Evolutionary conservation across 2,888 invertebrate species (phyloP).

Genomic region (Scaptomyza cyrtandrae): DNA sequence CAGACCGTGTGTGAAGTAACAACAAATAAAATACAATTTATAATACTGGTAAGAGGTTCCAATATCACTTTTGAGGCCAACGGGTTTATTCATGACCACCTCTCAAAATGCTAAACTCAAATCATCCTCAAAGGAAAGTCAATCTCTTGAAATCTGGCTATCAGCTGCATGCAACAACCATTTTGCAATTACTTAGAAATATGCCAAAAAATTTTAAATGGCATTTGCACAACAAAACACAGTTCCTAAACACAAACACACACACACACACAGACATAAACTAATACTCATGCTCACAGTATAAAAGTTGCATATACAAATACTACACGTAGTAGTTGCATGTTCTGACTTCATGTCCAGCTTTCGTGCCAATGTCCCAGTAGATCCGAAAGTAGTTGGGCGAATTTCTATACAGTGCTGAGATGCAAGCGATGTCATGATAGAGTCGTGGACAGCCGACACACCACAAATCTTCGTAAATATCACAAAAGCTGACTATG

Average conservation of each 20-base stretch:
- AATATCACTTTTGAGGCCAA: neutral
- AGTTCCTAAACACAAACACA: conserved; percentile 9
- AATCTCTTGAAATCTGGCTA: conserved; percentile 39
- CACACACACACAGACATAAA: conserved; percentile 8
- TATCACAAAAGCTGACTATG: conserved; percentile 14
- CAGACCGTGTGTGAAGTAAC: neutral
- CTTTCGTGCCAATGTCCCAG: conserved; percentile 49
- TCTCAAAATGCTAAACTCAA: conserved; percentile 8
- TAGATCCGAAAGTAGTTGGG: neutral
- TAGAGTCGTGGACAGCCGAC: conserved; percentile 11
- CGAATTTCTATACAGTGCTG: conserved; percentile 15
- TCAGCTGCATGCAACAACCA: conserved; percentile 26
- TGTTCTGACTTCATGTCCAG: conserved; percentile 44
- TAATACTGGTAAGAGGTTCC: neutral
- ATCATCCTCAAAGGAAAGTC: conserved; percentile 9
- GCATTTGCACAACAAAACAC: conserved; percentile 51
- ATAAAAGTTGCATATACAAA: conserved; percentile 11
- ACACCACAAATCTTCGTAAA: conserved; percentile 8
- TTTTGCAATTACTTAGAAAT: conserved; percentile 56
- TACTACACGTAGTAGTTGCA: conserved; percentile 24
- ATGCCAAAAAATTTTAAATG: conserved; percentile 68
- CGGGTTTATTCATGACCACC: neutral
- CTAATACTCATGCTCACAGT: neutral
- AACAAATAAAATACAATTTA: neutral
- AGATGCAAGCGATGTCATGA: conserved; percentile 33